Percentiles rank a stretch among this genome's conserved stretches.
phyloP scores from a whole-genome alignment of 53 echinoderm and acorn worm species.

The Luidia sarsii region DNA sequence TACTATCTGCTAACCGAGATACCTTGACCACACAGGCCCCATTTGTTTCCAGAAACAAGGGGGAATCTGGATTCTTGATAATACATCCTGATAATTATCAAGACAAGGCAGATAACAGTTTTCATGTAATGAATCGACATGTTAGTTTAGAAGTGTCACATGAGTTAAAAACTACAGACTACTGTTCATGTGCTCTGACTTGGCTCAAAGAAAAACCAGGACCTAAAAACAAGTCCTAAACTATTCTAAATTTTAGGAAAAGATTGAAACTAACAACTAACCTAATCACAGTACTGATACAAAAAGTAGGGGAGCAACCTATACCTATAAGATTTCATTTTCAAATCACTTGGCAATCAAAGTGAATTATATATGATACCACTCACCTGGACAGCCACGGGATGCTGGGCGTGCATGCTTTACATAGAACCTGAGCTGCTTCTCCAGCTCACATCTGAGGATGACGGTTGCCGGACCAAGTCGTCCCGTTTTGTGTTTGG shows the following conservation, averaged over 20 bases:
- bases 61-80: background rate
- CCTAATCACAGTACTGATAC: no score
- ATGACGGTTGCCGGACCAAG: background rate
- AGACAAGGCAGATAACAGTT: background rate
- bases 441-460: background rate
- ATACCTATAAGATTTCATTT: background rate
- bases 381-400: background rate
- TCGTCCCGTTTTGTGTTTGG: background rate
- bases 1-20: background rate
- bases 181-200: no score
- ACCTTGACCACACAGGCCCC: background rate
- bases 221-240: no score
- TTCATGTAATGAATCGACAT: background rate
- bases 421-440: background rate
- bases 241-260: background rate
- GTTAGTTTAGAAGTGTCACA: background rate
- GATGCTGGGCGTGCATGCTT: background rate
- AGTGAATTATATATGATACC: background rate
- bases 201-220: no score
- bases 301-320: no score
- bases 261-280: no score
- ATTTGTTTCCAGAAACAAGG: background rate
- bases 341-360: background rate
- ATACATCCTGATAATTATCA: background rate
- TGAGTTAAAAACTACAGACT: background rate